Conservation (phyloP, 2,113 vertebrate genomes). For the Centrocercus urophasianus region DNA sequence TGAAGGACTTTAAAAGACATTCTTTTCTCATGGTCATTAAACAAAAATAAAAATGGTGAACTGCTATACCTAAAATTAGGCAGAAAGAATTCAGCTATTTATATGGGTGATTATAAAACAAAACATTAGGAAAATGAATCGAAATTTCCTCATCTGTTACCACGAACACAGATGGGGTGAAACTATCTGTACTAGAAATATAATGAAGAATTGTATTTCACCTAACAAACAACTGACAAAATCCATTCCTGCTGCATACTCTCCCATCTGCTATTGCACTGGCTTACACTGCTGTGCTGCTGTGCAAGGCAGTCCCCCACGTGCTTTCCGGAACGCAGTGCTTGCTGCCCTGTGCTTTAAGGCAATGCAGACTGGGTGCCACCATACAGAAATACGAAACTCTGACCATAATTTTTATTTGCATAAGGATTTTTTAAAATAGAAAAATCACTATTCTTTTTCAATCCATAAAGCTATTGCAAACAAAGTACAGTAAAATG, state of each 20-base stretch:
- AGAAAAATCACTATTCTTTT: neutral
- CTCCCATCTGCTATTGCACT: neutral
- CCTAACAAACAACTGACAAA: neutral
- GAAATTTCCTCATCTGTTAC: neutral
- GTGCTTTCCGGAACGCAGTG: accelerated
- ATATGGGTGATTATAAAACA: neutral
- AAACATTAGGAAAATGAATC: neutral
- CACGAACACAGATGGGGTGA: neutral
- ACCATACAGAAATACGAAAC: neutral
- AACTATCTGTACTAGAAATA: neutral
- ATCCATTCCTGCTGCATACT: neutral
- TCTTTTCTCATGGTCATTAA: neutral
- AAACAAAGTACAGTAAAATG: conserved; percentile 19
- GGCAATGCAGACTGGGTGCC: neutral
- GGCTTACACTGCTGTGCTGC: neutral
- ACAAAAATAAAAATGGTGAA: neutral
- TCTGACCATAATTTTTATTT: neutral
- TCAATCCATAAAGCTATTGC: neutral
- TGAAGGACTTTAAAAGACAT: neutral
- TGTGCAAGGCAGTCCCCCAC: neutral
- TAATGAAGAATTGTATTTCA: neutral
- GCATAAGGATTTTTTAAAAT: neutral
- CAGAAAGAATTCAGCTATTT: neutral
- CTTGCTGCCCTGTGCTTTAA: neutral
- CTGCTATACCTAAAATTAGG: neutral